Evolutionary conservation across 1,140 invertebrate species (phyloP), one percentile per base, ranked within the genome.

Genomic region (Thaumetopoea pityocampa): DNA sequence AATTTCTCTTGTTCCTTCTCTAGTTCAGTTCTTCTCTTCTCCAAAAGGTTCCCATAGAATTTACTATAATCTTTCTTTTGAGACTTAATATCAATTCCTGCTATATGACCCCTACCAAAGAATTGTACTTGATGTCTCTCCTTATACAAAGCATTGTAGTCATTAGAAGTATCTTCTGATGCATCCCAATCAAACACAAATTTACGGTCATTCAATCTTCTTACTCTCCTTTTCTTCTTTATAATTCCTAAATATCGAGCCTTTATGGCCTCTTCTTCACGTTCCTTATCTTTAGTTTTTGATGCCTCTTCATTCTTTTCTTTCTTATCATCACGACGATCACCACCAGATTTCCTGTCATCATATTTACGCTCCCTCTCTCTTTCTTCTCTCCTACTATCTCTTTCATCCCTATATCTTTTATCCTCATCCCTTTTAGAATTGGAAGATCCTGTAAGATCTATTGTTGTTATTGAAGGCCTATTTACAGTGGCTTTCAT

Each of bases 111-210:
- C 54, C 98, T 85, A 0, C 98, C 98, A 87, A 95, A 99, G 77
- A 99, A 99, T 86, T 99, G 98, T 3, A 93, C 92, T 79, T 97
- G 93, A 87, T 98, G 97, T 29, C 94, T 89, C 55, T 98, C 96
- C 80, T 99, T 99, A 63, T 99, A 99, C 1, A 99, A 86, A 46
- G 91, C 90, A 82, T 99, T 99, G 63, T 99, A 99, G 89, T 99
- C 98, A 48, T 94, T 92, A 8, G 96, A 97, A 0, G 98, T 99
- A 63, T 99, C 98, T 81, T 99, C 98, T 0, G 93, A 92, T 2
- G 96, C 96, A 87, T 99, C 98, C 98, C 98, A 99, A 86, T 99
- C 98, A 86, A 99, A 99, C 0, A 99, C 98, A 89, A 99, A 99
- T 86, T 99, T 99, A 2, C 98, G 87, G 69, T 99, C 98, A 86